These are phyloP conservation scores for Phalacrocorax aristotelis DNA, from an alignment of 2,113 vertebrate species.

Conservation along the genomic window DNA sequence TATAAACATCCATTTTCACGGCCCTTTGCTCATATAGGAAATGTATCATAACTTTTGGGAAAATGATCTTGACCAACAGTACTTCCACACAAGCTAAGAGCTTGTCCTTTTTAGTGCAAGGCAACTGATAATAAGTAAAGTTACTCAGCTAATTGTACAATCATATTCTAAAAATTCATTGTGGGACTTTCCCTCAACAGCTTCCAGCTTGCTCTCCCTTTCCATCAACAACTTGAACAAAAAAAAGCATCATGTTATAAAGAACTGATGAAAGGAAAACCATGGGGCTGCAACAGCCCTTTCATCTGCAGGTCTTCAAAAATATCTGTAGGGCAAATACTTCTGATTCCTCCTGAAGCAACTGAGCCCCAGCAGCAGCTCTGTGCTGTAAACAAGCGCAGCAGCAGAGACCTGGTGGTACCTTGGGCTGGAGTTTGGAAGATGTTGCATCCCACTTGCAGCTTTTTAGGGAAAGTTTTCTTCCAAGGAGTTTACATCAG, in stretches of 20 bases:
- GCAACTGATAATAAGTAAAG: background rate
- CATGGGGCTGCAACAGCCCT: background rate
- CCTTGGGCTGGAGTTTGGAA: background rate
- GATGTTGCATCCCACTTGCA: background rate
- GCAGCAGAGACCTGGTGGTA: background rate
- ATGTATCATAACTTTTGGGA: background rate
- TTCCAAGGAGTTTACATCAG: background rate
- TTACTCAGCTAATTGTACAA: background rate
- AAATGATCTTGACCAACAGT: rapidly evolving
- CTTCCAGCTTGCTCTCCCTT: constrained; percentile 8
- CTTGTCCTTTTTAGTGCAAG: background rate
- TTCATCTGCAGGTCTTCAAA: constrained; percentile 36
- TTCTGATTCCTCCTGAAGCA: constrained; percentile 5
- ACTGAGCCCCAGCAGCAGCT: background rate
- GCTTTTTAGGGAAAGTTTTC: background rate
- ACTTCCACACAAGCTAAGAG: background rate
- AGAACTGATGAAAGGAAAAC: constrained; percentile 53
- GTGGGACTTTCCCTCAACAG: background rate
- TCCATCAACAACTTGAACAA: background rate
- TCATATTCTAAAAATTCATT: background rate
- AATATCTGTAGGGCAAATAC: background rate
- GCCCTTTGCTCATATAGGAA: background rate
- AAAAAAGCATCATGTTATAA: background rate
- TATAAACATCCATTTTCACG: too few relatives aligned
- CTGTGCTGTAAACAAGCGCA: background rate